Base-by-base conservation (phyloP, 2,113 vertebrate genomes). In the Ammodytes dubius region DNA sequence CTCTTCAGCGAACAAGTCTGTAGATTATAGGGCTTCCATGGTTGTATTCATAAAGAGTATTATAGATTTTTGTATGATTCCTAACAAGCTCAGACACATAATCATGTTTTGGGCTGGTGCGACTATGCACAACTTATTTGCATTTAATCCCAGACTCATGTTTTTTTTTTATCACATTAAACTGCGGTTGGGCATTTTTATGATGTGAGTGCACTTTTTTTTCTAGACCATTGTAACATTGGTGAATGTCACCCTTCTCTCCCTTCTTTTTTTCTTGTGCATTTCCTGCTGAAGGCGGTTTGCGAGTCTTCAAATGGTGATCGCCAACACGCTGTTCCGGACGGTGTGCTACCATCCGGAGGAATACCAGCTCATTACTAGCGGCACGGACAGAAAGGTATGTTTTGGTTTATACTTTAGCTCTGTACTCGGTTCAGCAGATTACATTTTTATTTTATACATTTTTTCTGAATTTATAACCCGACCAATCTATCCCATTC, bases 301-400 rank as follows among this genome's bases (percentile, higher is more conserved):
- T 39, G 81, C 87, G 47, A 96, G 97, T 87, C 96, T 95, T 88
- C 96, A 97, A 81, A 95, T 95, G 93, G 89, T 99, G 77, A 93
- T 96, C 40, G 92, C 95, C 69, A 96, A 96, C 87, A 97, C 96
- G 0, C 78, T 96, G 47, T 97, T 98, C 89, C 95, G 92, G 78
- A 95, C 95, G 2, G 95, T 97, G 35, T 97, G 97, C 72, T 99
- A 97, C 90, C 96, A 97, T 83, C 96, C 97, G 0, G 97, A 97
- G 9, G 97, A 96, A 76, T 94, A 96, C 90, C 97, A 98, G 91
- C 89, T 97, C 60, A 95, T 97, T 85, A 97, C 96, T 82, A 94
- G 97, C 10, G 97, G 97, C 76, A 96, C 96, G 1, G 95, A 98
- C 91, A 95, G 96, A 79, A 97, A 95, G 96, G 97, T 98, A 15